Evolutionary conservation across 2,113 vertebrate species (phyloP), one percentile per base, ranked within the genome.

Genomic region (Chrysemys picta): DNA sequence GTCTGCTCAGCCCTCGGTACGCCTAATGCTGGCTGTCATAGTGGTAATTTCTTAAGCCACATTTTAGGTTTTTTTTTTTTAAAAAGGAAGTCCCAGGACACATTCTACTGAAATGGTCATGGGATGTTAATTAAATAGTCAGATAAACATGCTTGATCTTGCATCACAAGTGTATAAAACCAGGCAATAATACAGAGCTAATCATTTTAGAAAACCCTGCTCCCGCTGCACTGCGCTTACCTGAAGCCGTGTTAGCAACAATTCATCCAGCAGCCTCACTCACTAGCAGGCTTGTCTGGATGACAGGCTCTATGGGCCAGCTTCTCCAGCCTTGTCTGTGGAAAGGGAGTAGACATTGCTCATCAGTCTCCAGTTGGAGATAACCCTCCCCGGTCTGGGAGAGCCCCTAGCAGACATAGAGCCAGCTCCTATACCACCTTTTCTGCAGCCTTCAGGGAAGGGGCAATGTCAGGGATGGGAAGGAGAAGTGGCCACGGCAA

Each of bases 161-260:
- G 57, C 54, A 9, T 47, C 87, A 79, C 84, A 95, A 62, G 14
- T 89, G 53, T 52, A 92, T 69, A 83, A 75, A 89, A 53, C 24
- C 29, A 47, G 0, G 0, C 22, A 91, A 82, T n/a, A 1, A 35
- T 1, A 0, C 56, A 25, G 52, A 53, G 2, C 5, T 0, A 8
- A 42, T 84, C 78, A 50, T 62, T 53, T 57, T 50, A 53, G 86
- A 82, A 0, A 57, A 35, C 4, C 65, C 56, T 14, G 38, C 38
- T 80, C 56, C 45, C 42, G 19, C 12, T 0, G 0, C 2, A 5
- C 1, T 0, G 49, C 38, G 5, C 1, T 1, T 7, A 8, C 47
- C 2, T 0, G 1, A 38, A 69, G 45, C 52, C 52, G 9, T 79
- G 21, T 29, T 22, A 10, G 53, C 0, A 0, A 75, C 0, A 1